Evolutionary conservation across 2,888 invertebrate genomes (phyloP), one percentile per base, ranked within the genome.

Genomic region (Chloroclysta siterata): DNA sequence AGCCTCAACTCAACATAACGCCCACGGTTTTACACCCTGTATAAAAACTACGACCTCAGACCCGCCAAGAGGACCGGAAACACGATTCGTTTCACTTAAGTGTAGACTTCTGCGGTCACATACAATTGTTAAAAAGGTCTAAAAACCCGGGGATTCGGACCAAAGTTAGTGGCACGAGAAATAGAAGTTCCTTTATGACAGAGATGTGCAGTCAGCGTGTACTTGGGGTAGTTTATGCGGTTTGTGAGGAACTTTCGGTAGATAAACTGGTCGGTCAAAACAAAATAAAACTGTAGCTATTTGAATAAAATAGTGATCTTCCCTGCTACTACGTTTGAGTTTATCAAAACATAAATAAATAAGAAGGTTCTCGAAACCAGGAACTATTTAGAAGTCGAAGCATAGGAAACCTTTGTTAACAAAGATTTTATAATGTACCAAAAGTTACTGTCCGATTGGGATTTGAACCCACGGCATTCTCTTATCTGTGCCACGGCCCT

Each of bases 1-100:
- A 22, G 22, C 22, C 1, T 22, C 22, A 22, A 22, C 22, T 22
- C 22, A 22, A 22, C 2, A 22, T 22, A 22, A 22, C 22, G 22
- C 3, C 22, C 22, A 22, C 1, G 22, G 22, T 22, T 22, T 22
- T 22, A 22, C 22, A 22, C 22, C 3, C 22, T 22, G 2, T 22
- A 22, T 7, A 33, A 17, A 11, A 46, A 17, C 46, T 17, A 10
- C 46, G 11, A 46, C 17, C 8, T 15, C 44, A 8, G 2, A 14
- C 6, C 46, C 10, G 11, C 46, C 11, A n/a, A 4, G 2, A 17
- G 5, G 15, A 53, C 66, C 53, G 56, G 68, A 71, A 58, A 22
- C 53, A 52, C 53, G 53, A 70, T 74, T 56, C 53, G 41, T 70
- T 59, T 57, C 61, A 68, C 65, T 70, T 70, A 72, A 57, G 57